Evolutionary conservation across 2,797 vertebrate species (phyloP).

Genomic region (Melopsittacus undulatus): DNA sequence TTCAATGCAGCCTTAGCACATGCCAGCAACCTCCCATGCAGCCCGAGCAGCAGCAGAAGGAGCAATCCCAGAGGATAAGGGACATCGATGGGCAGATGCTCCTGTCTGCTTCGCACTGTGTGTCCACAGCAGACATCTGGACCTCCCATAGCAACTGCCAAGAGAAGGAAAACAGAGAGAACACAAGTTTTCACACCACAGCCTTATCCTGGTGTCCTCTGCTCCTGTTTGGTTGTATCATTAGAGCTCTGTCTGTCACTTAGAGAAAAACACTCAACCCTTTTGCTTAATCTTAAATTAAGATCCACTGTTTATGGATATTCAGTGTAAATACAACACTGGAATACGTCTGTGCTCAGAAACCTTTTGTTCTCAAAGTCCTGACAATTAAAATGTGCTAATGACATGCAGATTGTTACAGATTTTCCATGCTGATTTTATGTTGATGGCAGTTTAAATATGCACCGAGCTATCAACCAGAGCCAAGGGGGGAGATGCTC

Average conservation of each 20-base stretch:
- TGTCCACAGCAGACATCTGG: neutral
- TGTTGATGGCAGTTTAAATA: slow-evolving; percentile 11
- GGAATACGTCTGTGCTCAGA: neutral
- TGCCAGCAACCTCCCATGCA: neutral
- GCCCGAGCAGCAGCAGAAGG: neutral
- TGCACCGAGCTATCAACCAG: neutral
- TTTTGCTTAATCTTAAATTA: neutral
- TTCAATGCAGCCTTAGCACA: neutral
- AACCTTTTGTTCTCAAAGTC: slow-evolving; percentile 15
- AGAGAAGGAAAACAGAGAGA: neutral
- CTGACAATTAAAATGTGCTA: slow-evolving; percentile 51
- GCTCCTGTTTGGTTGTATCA: neutral
- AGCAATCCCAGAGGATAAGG: neutral
- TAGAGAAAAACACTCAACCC: neutral
- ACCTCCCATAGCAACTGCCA: neutral
- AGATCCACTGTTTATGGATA: neutral
- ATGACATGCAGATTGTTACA: slow-evolving; percentile 42
- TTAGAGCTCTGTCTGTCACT: neutral
- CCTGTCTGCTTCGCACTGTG: accelerated
- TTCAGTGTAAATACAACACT: neutral
- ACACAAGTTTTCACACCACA: too few relatives aligned
- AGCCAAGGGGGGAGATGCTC: neutral
- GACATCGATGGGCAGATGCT: too few relatives aligned
- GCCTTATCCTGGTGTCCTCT: neutral
- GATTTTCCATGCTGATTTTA: neutral